These are phyloP conservation scores for Caenorhabditis sp. DNA, from an alignment of 2,888 invertebrate species.

Conservation along the genomic window DNA sequence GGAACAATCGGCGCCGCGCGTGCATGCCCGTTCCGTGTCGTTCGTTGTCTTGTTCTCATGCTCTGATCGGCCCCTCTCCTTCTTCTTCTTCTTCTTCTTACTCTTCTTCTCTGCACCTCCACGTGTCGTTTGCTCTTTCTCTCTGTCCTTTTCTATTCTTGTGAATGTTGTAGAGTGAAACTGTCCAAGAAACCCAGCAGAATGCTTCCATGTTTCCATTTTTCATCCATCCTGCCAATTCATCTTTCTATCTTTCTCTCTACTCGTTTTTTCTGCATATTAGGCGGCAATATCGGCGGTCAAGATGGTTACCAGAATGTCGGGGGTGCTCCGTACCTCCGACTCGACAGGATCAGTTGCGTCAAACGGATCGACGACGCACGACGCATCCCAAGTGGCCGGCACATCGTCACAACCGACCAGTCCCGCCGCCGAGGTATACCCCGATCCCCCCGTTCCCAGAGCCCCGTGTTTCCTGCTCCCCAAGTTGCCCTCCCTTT, in stretches of 20 bases:
- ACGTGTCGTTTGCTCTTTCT: slow-evolving; percentile 45
- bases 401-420: slow-evolving; percentile 64
- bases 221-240: too few relatives aligned
- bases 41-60: slow-evolving; percentile 24
- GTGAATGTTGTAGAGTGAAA: too few relatives aligned
- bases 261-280: slow-evolving; percentile 48
- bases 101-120: slow-evolving; percentile 50
- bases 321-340: slow-evolving; percentile 65
- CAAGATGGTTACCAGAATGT: slow-evolving; percentile 78
- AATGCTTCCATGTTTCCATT: too few relatives aligned
- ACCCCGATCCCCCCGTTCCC: slow-evolving; percentile 14
- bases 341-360: slow-evolving; percentile 70
- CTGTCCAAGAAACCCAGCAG: too few relatives aligned
- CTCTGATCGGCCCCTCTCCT: slow-evolving; percentile 14
- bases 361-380: slow-evolving; percentile 60
- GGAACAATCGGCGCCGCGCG: slow-evolving; percentile 18
- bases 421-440: slow-evolving; percentile 62
- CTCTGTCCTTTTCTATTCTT: slow-evolving; percentile 8
- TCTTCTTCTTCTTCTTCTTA: slow-evolving; percentile 18
- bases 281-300: slow-evolving; percentile 79
- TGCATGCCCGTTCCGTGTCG: slow-evolving; percentile 37
- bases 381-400: slow-evolving; percentile 40
- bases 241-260: background rate
- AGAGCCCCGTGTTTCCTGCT: slow-evolving; percentile 4
- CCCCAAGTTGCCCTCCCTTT: slow-evolving; percentile 12